Evolutionary conservation across 2,113 vertebrate genomes (phyloP), one percentile per base, ranked within the genome.

Genomic region (Malurus alboscapulatus): DNA sequence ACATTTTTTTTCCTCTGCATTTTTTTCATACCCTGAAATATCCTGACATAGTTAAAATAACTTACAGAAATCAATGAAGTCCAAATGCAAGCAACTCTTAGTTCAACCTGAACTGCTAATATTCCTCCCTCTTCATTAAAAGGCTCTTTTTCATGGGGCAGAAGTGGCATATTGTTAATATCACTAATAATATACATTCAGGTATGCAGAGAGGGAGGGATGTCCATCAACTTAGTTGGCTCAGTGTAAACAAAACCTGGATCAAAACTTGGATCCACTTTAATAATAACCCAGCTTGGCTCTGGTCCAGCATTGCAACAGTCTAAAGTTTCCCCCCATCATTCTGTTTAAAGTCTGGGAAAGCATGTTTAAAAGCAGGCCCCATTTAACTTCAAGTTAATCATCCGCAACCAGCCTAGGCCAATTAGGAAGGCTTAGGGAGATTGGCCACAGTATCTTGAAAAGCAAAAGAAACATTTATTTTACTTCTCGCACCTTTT

Each of bases 371-470:
- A 95, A 96, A 96, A 97, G 96, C 94, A 98, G 97, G 95, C 95
- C 96, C 98, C 97, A 96, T 97, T 98, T 98, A 97, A 97, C 97
- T 98, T 96, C 92, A 96, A 92, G 97, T 97, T 98, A 98, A 98
- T 97, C 96, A 95, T 96, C 96, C 84, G 51, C 92, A 96, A 91
- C 80, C 57, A 84, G 92, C 89, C 84, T 10, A 18, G 84, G 94
- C 75, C 95, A 96, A 91, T 95, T 91, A 96, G 84, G 73, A 78
- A 88, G 76, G 90, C 66, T 91, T 78, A 93, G 75, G 93, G 83
- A 96, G 34, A 40, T 86, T 84, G 88, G 88, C 84, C 57, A 40
- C 59, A 92, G 82, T 51, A 92, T 88, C 87, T 94, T 75, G 51
- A 94, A 95, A 95, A 59, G 92, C 86, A 74, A 90, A 94, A 93